Base-by-base conservation (phyloP, 1,140 invertebrate species). In the Pemphigus obesinymphae region DNA sequence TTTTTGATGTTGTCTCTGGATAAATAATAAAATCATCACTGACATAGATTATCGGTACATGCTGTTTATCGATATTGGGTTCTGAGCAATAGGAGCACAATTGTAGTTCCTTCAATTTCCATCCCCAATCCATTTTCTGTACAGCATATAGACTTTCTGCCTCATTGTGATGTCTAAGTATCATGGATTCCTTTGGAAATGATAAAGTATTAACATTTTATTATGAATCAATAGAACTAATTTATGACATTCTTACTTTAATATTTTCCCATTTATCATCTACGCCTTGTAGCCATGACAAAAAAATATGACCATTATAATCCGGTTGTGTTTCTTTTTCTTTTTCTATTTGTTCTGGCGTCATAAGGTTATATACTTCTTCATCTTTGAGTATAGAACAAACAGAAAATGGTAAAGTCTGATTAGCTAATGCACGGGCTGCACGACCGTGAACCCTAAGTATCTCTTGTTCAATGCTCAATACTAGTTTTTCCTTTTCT, bases 231-330 rank as follows among this genome's bases (percentile, higher is more conserved):
- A 40, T 34, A 72, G 13, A 55, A 26, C 40, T 29, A 13, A 40
- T 58, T 80, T 23, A 58, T 34, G 11, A 26, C 5, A 37, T 53
- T 83, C 75, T 85, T 88, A 96, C 95, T 90, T 98, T 99, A 66
- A 98, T 97, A 89, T 97, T 98, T 87, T 98, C 96, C 95, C 96
- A 99, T 86, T 99, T 99, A 86, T 98, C 96, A 87, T 97, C 96
- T 3, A 98, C 95, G 88, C 98, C 97, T 88, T 98, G 96, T 43
- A 98, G 87, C 96, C 96, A 98, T 75, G 95, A 96, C n/a, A 97
- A 88, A 86, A 99, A 96, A 61, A 98, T 89, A 73, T 97, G 89
- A 1, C 96, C 96, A 87, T 97, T 98, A 85, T 97, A 98, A 61
- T 97, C 89, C 31, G 95, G 95, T 48, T 97, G 89, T 7, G 93